Evolutionary conservation across 2,797 vertebrate genomes (phyloP), one percentile per base, ranked within the genome.

Genomic region (Lepilemur ruficaudatus): DNA sequence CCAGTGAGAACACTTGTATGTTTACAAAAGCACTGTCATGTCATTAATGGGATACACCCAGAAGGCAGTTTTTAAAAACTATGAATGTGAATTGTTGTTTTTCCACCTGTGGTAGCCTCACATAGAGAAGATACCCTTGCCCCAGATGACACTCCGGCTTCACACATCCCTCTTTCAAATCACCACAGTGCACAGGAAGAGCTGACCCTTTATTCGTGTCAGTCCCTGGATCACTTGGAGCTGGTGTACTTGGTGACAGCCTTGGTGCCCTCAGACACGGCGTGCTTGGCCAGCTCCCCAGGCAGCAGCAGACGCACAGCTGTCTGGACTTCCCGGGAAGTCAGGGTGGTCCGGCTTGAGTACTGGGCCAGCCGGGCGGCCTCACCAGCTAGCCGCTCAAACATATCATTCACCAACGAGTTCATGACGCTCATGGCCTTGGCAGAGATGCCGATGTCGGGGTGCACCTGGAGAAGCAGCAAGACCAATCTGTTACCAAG

Each of bases 391-490:
- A 99, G 99, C 3, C 98, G 96, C 98, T 99, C 99, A 0, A 99
- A 99, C 97, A 99, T 97, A 22, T 99, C 99, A 0, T 98, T 99
- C 69, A 99, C 98, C 32, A 99, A 99, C 6, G 99, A 99, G 98
- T 99, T 99, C 99, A 99, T 99, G 98, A 99, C 99, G 98, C 99
- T 99, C 99, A 99, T 99, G 57, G 99, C 99, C 95, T 98, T 98
- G 96, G 99, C 99, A 7, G 99, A 99, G 97, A 99, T 99, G 41
- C 99, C 98, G 0, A 98, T 99, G 98, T 99, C 99, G 0, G 99
- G 99, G 95, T 99, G 99, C 38, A 99, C 99, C 99, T 99, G 86
- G 0, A 11, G 35, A 22, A 48, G 91, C 0, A 35, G 73, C 8
- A 30, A 78, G 59, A 18, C 67, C 17, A 0, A 23, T 69, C 7